Conservation (phyloP, 2,888 invertebrate species). For the Coleophora deauratella region DNA sequence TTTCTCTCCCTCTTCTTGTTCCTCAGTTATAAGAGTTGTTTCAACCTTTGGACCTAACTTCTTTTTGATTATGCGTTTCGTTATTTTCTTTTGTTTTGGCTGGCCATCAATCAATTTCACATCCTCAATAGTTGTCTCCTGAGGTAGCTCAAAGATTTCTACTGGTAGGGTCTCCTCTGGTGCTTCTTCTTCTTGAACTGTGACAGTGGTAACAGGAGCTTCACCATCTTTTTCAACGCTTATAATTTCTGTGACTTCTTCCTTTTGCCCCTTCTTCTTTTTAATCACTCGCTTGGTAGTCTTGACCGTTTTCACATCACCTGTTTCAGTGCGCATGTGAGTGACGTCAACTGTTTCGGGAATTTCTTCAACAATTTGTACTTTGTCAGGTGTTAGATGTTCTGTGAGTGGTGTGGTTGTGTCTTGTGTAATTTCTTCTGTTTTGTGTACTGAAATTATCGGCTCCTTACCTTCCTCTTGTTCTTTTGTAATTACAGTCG, state of each 20-base stretch:
- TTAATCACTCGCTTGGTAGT: conserved; percentile 30
- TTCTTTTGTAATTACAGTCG: conserved; percentile 33
- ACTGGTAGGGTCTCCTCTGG: conserved; percentile 8
- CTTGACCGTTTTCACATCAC: conserved; percentile 29
- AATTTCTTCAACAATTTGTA: conserved; percentile 20
- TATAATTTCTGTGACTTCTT: conserved; percentile 23
- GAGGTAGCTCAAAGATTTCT: conserved; percentile 31
- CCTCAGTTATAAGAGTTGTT: too few species aligned
- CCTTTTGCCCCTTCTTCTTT: conserved; percentile 29
- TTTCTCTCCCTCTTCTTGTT: background rate
- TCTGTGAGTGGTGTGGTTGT: conserved; percentile 15
- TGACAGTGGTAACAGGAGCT: conserved; percentile 17
- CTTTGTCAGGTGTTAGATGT: conserved; percentile 19
- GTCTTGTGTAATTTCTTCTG: conserved; percentile 7
- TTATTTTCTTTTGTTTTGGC: conserved; percentile 16
- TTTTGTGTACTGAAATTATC: conserved; percentile 18
- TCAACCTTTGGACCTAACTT: conserved; percentile 34
- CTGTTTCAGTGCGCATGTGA: conserved; percentile 10
- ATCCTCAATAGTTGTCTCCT: conserved; percentile 29
- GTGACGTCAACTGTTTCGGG: conserved; percentile 16
- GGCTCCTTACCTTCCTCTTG: conserved; percentile 23
- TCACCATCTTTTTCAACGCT: conserved; percentile 21
- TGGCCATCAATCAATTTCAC: conserved; percentile 13
- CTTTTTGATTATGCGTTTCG: conserved; percentile 29
- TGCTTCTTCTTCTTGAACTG: conserved; percentile 9